Evolutionary conservation across 2,888 invertebrate genomes (phyloP).

Genomic region (Malthinus flaveolus): DNA sequence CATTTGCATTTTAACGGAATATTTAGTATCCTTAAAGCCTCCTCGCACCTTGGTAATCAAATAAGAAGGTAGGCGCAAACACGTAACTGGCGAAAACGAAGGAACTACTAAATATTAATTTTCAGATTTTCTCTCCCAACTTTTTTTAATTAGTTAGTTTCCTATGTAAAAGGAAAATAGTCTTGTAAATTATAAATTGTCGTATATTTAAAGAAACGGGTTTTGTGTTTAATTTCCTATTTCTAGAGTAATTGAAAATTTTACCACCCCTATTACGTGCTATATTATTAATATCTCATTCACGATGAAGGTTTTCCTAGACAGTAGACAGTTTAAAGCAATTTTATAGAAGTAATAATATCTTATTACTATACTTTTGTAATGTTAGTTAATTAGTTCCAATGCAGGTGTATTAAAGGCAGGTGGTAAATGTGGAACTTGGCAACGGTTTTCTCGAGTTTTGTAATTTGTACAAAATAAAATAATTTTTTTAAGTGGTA

Average conservation of each 20-base stretch:
- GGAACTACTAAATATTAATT: too few species aligned
- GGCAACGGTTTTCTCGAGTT: constrained; percentile 26
- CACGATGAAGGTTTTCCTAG: too few species aligned
- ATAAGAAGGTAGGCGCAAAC: constrained; percentile 6
- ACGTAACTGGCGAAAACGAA: constrained; percentile 1
- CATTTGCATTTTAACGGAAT: constrained; percentile 29
- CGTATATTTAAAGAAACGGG: too few species aligned
- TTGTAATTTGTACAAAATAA: constrained; percentile 15
- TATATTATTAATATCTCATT: too few species aligned
- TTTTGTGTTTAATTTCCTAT: too few species aligned
- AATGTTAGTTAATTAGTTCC: constrained; percentile 23
- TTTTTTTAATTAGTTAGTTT: too few species aligned
- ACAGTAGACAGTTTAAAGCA: neutral
- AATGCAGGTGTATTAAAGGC: constrained; percentile 26
- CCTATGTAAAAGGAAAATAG: too few species aligned
- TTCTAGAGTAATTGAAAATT: too few species aligned
- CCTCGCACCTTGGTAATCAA: constrained; percentile 12
- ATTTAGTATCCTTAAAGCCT: constrained; percentile 13
- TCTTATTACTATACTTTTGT: constrained; percentile 15
- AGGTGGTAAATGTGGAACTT: constrained; percentile 26
- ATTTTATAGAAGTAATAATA: neutral
- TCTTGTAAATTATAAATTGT: too few species aligned
- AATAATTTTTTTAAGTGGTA: constrained; percentile 6
- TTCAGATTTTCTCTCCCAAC: too few species aligned
- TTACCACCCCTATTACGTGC: too few species aligned